Base-by-base conservation (phyloP, 2,113 vertebrate species). In the Ictalurus furcatus region DNA sequence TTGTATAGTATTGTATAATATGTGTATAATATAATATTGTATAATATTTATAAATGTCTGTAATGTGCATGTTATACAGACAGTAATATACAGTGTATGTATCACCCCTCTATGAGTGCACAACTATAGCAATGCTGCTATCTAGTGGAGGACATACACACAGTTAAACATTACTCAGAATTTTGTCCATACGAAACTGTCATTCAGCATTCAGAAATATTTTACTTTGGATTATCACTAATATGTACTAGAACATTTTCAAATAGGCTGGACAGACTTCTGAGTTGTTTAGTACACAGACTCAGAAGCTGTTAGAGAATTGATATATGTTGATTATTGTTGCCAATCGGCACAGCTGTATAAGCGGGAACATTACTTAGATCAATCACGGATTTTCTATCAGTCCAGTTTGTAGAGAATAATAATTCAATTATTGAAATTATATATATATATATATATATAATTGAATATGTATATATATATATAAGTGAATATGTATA, bases 71-170 rank as follows among this genome's bases (percentile, higher is more conserved):
- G 48, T 7, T 80, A n/a, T 30, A 37, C 34, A 14, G 25, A 11
- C 3, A 37, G 56, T 81, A 81, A 30, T 58, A 40, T 59, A 4
- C 30, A 82, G 19, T 59, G 34, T 59, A 34, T 52, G 25, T 52
- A 52, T 48, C 8, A n/a, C 5, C 21, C 44, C 25, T 78, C n/a
- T 9, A 37, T 84, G 23, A 28, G 16, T 54, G 40, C n/a, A 83
- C 7, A 19, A 69, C 8, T 54, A 14, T 34, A 52, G 78, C 6
- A 84, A 71, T 84, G 84, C 85, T 90, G 85, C 59, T 86, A 71
- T 90, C 89, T 65, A 73, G 85, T 87, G 88, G 88, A 63, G n/a
- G 63, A 79, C 25, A 79, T 25, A 79, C 44, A 71, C n/a, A 67
- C 25, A n/a, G 25, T 67, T 67, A 11, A 67, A 67, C 23, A 34